A percentile compares a stretch with the other conserved stretches of the same genome.
These are phyloP conservation scores for Crotalus horridus DNA, from an alignment of 2,113 vertebrate species.

Conservation along the genomic window DNA sequence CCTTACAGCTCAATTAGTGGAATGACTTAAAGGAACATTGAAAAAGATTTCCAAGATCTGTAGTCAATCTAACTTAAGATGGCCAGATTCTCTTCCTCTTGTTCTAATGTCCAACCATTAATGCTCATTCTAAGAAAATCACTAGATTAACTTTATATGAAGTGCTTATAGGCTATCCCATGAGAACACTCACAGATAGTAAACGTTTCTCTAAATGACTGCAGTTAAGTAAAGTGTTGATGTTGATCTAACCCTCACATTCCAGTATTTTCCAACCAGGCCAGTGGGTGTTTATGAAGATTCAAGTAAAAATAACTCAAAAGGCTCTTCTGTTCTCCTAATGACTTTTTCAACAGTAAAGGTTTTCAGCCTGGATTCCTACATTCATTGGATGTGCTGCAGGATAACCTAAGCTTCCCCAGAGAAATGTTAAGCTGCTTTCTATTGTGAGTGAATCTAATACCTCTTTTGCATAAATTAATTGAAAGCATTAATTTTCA, in stretches of 20 bases:
- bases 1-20: background rate
- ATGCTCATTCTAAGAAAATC: background rate
- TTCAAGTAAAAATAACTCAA: background rate
- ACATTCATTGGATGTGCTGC: background rate
- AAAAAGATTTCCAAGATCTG: background rate
- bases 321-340: background rate
- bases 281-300: background rate
- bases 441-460: background rate
- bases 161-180: background rate
- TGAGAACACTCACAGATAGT: background rate
- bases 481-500: background rate
- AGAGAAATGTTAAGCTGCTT: background rate
- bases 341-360: background rate
- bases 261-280: background rate
- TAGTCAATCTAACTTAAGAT: background rate
- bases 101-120: background rate
- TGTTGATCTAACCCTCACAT: background rate
- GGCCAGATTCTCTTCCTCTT: background rate
- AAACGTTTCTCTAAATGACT: background rate
- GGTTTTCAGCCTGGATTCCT: background rate
- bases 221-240: background rate
- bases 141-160: background rate
- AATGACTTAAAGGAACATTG: background rate
- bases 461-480: background rate
- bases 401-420: background rate